phyloP scores from a whole-genome alignment of 2,113 vertebrate genomes.

The Pituophis catenifer region DNA sequence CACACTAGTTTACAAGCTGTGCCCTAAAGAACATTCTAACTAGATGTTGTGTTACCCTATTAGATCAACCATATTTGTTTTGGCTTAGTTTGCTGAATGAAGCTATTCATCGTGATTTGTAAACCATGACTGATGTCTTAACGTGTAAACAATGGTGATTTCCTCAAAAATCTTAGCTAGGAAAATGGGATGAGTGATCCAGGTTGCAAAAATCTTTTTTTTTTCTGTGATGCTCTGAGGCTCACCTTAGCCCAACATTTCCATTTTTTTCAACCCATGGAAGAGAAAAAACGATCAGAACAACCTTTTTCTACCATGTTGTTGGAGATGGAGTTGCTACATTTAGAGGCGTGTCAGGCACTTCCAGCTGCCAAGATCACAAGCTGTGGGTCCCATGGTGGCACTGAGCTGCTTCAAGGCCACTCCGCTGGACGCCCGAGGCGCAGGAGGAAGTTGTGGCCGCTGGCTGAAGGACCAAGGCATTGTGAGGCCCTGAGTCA shows the following conservation, averaged over 20 bases:
- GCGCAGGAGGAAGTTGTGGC: conserved; percentile 70
- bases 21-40: not conserved
- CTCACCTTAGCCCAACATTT: not conserved
- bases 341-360: not conserved
- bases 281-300: not conserved
- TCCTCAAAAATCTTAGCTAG: not conserved
- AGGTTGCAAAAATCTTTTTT: not conserved
- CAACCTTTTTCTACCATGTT: not conserved
- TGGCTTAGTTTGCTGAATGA: not conserved
- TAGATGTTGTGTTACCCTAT: not conserved
- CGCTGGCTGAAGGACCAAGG: conserved; percentile 74
- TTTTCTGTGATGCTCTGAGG: too few species aligned
- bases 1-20: not conserved
- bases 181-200: not conserved
- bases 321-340: not conserved
- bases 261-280: not conserved
- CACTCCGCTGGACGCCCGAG: conserved; percentile 60
- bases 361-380: conserved; percentile 43
- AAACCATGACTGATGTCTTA: not conserved
- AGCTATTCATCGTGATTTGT: not conserved
- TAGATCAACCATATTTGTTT: not conserved
- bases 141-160: not conserved
- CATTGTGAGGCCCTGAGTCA: conserved; percentile 65
- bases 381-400: conserved; percentile 49
- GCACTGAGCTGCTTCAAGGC: conserved; percentile 65